Base-by-base conservation (phyloP, 2,113 vertebrate species). In the Geococcyx californianus region DNA sequence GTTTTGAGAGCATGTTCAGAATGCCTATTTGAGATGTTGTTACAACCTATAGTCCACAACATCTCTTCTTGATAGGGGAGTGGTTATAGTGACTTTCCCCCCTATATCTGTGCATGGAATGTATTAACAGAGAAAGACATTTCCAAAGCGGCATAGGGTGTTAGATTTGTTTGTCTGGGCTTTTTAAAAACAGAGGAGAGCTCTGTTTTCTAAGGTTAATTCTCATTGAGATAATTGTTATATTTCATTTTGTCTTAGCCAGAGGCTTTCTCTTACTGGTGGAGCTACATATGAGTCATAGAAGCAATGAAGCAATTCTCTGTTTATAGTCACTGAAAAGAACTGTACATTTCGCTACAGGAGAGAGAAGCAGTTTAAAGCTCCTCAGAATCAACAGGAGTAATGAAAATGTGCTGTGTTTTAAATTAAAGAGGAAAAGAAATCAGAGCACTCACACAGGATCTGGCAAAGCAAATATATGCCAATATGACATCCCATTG, bases 401-500 rank as follows among this genome's bases (percentile, higher is more conserved):
- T 81, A 90, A 94, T 75, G 67, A 80, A 83, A 83, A 93, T 68
- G 13, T 76, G 63, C 34, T 83, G 40, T 4, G 6, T 89, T 92
- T 87, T 80, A 96, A 95, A 97, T 92, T 68, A 83, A 90, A 84
- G 59, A 84, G 89, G 38, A 92, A 91, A 95, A 95, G 82, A 91
- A 95, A 95, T 11, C 17, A 90, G 94, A 90, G 73, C 40, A 28
- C 78, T 93, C 38, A 47, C n/a, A 36, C 29, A 47, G 69, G 55
- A 84, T 72, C 76, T 67, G 54, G 75, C 62, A 84, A 82, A 82
- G 75, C 75, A 29, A n/a, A 31, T 55, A 55, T 52, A 72, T 66
- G 42, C 55, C 74, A 64, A 8, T 76, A 25, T 28, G 55, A 84
- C 19, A 73, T 9, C 8, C 66, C 45, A 25, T 21, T 70, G 62